Evolutionary conservation across 2,113 vertebrate genomes (phyloP).

Genomic region (Acinonyx jubatus): DNA sequence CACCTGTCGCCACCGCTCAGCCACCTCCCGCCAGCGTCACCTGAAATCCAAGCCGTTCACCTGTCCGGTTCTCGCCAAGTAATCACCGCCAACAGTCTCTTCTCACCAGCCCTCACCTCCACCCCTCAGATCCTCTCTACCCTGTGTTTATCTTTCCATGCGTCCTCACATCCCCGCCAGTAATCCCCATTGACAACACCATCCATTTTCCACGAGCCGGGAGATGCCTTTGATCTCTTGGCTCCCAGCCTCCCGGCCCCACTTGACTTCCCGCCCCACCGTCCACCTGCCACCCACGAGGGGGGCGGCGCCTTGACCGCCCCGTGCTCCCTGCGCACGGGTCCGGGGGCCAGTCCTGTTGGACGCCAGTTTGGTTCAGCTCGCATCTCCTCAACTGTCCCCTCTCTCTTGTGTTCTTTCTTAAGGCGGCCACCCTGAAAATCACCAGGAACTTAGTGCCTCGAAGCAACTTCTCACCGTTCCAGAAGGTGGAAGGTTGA

Average conservation of each 20-base stretch:
- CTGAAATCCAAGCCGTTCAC: background rate
- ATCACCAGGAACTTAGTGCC: background rate
- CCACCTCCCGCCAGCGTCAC: background rate
- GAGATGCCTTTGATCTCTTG: slow-evolving; percentile 48
- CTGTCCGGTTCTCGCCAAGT: background rate
- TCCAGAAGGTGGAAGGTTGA: background rate
- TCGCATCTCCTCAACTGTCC: background rate
- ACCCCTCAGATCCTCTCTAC: background rate
- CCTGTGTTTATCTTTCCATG: background rate
- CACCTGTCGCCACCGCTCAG: background rate
- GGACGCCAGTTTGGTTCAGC: background rate
- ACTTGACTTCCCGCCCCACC: background rate
- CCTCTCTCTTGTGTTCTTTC: no score
- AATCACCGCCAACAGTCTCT: background rate
- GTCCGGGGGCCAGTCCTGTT: rapidly evolving
- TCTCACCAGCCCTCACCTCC: background rate
- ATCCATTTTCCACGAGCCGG: slow-evolving; percentile 67
- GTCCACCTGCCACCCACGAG: slow-evolving; percentile 25
- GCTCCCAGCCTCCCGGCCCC: background rate
- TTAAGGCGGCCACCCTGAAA: background rate
- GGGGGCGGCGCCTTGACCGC: background rate
- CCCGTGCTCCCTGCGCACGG: rapidly evolving
- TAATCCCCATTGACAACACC: slow-evolving; percentile 61
- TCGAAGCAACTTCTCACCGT: background rate
- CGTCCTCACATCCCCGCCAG: background rate